Conservation (phyloP, 1,140 invertebrate species). For the Paralvinella palmiformis region DNA sequence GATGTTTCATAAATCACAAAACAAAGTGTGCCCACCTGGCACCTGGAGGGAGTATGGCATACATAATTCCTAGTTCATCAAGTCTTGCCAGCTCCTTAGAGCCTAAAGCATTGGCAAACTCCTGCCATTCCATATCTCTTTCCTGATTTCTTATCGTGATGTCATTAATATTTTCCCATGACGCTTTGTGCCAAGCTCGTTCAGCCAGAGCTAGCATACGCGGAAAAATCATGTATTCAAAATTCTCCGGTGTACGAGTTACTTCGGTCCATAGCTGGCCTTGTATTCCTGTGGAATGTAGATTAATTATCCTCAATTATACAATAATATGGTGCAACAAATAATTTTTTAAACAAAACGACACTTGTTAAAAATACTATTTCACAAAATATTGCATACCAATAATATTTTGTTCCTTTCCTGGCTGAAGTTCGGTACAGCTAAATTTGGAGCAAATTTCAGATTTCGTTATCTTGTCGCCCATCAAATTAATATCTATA, state of each 20-base stretch:
- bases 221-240: conserved; percentile 36
- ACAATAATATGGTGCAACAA: not conserved
- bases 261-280: conserved; percentile 36
- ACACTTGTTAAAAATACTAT: too few relatives aligned
- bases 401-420: not conserved
- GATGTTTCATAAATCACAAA: too few relatives aligned
- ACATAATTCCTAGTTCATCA: conserved; percentile 30
- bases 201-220: conserved; percentile 39
- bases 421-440: not conserved
- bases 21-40: too few relatives aligned
- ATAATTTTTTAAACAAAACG: too few relatives aligned
- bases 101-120: conserved; percentile 35
- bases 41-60: conserved; percentile 37
- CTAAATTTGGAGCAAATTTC: not conserved
- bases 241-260: conserved; percentile 26
- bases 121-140: conserved; percentile 32
- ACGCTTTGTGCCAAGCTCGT: conserved; percentile 35
- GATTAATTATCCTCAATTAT: not conserved
- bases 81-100: conserved; percentile 33
- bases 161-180: conserved; percentile 27
- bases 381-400: too few relatives aligned
- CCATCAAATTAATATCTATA: conserved; percentile 22
- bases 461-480: not conserved
- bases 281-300: conserved; percentile 30
- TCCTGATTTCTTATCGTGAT: not conserved